phyloP scores from a whole-genome alignment of 2,113 vertebrate species.

The Rhinolophus sinicus region DNA sequence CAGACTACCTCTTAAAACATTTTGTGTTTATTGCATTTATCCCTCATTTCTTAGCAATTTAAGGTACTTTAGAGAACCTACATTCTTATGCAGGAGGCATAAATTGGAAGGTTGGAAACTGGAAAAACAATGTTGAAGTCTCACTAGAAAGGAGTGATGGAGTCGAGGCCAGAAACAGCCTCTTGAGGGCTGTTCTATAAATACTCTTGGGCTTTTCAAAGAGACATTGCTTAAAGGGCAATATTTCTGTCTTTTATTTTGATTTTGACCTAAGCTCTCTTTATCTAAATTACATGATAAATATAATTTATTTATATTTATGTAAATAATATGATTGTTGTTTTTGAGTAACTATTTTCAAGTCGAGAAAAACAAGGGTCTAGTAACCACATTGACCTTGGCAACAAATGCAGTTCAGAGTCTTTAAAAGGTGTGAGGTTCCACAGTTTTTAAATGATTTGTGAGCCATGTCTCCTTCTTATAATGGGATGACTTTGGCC shows the following conservation, averaged over 20 bases:
- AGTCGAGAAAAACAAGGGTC: slow-evolving; percentile 57
- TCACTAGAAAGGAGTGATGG: not conserved
- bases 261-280: slow-evolving; percentile 73
- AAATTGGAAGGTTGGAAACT: not conserved
- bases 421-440: not conserved
- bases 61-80: not conserved
- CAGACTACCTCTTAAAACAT: not conserved
- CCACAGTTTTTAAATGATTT: slow-evolving; percentile 29
- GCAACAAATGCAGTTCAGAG: not conserved
- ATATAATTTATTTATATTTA: slow-evolving; percentile 76
- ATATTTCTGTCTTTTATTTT: slow-evolving; percentile 71
- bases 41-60: not conserved
- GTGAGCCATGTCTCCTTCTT: not conserved
- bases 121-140: not conserved
- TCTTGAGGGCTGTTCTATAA: slow-evolving; percentile 46
- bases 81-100: not conserved
- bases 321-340: slow-evolving; percentile 68
- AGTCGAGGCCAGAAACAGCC: not conserved
- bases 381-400: slow-evolving; percentile 60
- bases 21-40: not conserved
- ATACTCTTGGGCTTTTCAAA: slow-evolving; percentile 54
- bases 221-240: slow-evolving; percentile 22
- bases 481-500: not conserved
- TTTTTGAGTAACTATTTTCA: slow-evolving; percentile 67
- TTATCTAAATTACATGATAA: slow-evolving; percentile 81